These are phyloP conservation scores for Clarias pachynema DNA, from an alignment of 2,797 vertebrate genomes.

Conservation along the genomic window DNA sequence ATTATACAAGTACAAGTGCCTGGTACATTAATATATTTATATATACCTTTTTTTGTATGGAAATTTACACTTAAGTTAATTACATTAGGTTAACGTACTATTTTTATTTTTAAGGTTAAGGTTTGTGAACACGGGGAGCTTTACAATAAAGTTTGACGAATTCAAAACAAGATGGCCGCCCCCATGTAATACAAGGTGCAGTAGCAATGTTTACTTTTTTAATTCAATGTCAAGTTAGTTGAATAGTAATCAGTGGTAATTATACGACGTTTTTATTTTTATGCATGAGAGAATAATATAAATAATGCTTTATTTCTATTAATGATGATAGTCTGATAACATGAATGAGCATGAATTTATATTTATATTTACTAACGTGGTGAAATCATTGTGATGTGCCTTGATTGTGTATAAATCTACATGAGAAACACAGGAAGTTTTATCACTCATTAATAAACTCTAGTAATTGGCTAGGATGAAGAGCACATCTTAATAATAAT, in stretches of 20 bases:
- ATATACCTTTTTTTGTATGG: too few species aligned
- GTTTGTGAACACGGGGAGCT: neutral
- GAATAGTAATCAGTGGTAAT: neutral
- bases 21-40: too few species aligned
- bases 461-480: neutral
- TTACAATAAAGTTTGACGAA: constrained; percentile 13
- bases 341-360: too few species aligned
- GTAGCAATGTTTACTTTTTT: too few species aligned
- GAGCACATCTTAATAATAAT: neutral
- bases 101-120: too few species aligned
- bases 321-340: neutral
- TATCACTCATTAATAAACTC: neutral
- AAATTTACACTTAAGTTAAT: too few species aligned
- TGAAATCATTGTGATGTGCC: neutral
- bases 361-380: too few species aligned
- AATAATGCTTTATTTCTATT: neutral
- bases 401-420: neutral
- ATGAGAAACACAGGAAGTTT: neutral
- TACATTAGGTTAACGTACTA: neutral
- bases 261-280: neutral
- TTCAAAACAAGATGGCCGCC: constrained; percentile 51
- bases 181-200: constrained; percentile 5
- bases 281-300: neutral
- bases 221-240: neutral
- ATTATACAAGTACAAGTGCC: neutral